A percentile compares a stretch with the other conserved stretches of the same genome.
Conservation (phyloP, 2,888 invertebrate genomes). For the Lasioglossum villosulum region DNA sequence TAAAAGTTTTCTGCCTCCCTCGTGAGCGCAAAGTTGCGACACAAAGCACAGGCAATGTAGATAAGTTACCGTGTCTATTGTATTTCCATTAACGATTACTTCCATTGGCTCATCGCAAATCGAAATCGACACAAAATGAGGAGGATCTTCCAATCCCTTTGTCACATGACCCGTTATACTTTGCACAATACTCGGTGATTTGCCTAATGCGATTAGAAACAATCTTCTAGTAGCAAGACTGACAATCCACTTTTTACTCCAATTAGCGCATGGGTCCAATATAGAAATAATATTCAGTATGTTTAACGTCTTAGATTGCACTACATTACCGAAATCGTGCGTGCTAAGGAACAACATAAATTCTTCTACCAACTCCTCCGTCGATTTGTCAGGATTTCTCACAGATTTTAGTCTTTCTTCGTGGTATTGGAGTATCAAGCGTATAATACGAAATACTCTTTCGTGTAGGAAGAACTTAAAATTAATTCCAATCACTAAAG, state of each 20-base stretch:
- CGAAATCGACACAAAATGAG: conserved; percentile 69
- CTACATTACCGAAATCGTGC: conserved; percentile 60
- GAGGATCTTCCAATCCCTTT: conserved; percentile 72
- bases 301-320: conserved; percentile 73
- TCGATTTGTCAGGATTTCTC: conserved; percentile 74
- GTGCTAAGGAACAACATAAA: conserved; percentile 78
- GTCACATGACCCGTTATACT: conserved; percentile 68
- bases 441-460: conserved; percentile 78
- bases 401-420: conserved; percentile 77
- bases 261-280: conserved; percentile 79
- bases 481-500: conserved; percentile 79
- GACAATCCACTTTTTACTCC: conserved; percentile 81
- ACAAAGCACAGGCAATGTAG: conserved; percentile 80
- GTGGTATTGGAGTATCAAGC: conserved; percentile 77
- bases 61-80: conserved; percentile 78
- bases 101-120: conserved; percentile 78
- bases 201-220: conserved; percentile 75
- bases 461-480: conserved; percentile 82
- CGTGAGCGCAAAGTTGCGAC: conserved; percentile 76
- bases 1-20: conserved; percentile 76
- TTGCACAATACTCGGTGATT: conserved; percentile 77
- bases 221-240: conserved; percentile 75
- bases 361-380: conserved; percentile 80
- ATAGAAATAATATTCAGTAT: conserved; percentile 78
- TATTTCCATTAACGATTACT: conserved; percentile 79